These are phyloP conservation scores for Pseudorhombus dupliciocellatus DNA, from an alignment of 2,113 vertebrate species.

Conservation along the genomic window DNA sequence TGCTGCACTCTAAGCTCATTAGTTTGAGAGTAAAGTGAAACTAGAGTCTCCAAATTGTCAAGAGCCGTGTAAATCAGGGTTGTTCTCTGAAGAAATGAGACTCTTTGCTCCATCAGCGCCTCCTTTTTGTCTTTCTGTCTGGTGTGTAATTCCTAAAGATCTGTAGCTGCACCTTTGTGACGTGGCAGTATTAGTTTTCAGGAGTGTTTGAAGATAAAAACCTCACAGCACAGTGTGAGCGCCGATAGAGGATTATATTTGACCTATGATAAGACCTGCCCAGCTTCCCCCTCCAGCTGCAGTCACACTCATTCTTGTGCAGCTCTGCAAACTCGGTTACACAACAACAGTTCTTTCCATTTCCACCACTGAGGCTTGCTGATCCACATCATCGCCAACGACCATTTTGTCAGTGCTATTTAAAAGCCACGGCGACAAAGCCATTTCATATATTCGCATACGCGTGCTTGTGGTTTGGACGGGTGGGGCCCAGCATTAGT, in stretches of 20 bases:
- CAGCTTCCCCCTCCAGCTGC: constrained; percentile 9
- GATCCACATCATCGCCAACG: constrained; percentile 11
- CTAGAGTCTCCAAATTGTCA: not conserved
- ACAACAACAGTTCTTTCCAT: not conserved
- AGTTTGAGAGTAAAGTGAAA: not conserved
- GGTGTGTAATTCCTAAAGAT: not conserved
- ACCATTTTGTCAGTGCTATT: constrained; percentile 29
- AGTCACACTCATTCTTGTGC: not conserved
- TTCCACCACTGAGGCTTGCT: not conserved
- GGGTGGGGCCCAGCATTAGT: constrained; percentile 74
- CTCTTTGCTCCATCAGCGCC: not conserved
- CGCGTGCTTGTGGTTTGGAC: constrained; percentile 46
- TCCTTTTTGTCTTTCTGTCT: not conserved
- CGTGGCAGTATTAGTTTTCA: too few relatives aligned
- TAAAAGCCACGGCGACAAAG: constrained; percentile 28
- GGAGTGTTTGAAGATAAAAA: too few relatives aligned
- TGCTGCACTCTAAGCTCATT: too few relatives aligned
- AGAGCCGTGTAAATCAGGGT: not conserved
- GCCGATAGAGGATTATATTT: not conserved
- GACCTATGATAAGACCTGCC: not conserved
- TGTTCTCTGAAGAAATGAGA: not conserved
- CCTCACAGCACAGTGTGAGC: too few relatives aligned
- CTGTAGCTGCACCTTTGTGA: not conserved
- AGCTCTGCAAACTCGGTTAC: constrained; percentile 1
- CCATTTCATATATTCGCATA: constrained; percentile 42